These are phyloP conservation scores for Megaceryle maxima DNA, from an alignment of 2,113 vertebrate species.

Conservation along the genomic window DNA sequence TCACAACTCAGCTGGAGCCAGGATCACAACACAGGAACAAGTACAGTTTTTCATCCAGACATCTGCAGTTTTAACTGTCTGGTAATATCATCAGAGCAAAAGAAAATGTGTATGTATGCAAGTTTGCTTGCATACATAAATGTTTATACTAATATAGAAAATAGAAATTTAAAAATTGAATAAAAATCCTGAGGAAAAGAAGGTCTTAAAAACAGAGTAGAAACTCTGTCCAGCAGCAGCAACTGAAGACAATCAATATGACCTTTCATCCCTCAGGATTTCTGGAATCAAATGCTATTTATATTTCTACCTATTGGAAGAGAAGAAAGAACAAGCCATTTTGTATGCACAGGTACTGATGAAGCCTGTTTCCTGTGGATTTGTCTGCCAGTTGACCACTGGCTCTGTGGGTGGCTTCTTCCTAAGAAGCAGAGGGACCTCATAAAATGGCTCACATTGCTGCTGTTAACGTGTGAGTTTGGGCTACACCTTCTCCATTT, in stretches of 20 bases:
- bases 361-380: background rate
- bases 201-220: background rate
- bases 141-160: background rate
- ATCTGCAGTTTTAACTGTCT: background rate
- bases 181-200: background rate
- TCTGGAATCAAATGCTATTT: background rate
- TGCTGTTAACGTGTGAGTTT: fast-evolving
- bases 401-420: background rate
- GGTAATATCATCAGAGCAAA: background rate
- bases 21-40: background rate
- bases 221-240: background rate
- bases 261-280: background rate
- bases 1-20: background rate
- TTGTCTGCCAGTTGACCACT: background rate
- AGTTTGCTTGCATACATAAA: background rate
- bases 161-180: background rate
- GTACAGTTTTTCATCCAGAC: background rate
- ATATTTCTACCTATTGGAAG: background rate
- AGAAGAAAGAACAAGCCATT: background rate
- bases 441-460: background rate
- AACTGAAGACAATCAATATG: background rate
- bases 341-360: background rate
- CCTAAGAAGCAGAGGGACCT: background rate
- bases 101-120: background rate
- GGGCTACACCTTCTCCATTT: background rate